Evolutionary conservation across 2,888 invertebrate species (phyloP).

Genomic region (Nineta flava): DNA sequence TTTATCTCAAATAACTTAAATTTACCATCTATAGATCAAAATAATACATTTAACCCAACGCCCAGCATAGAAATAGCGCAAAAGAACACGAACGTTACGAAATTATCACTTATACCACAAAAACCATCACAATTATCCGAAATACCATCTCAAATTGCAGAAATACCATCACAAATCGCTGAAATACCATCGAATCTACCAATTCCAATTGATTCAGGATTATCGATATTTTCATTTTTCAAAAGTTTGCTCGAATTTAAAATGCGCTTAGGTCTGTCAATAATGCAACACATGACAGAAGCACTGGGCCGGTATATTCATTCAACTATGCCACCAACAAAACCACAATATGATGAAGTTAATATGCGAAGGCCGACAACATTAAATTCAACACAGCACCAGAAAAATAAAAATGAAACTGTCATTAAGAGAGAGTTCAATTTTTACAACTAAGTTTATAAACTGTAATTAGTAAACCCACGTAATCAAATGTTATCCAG

Average conservation of each 20-base stretch:
- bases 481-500: too few relatives aligned
- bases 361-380: too few relatives aligned
- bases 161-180: too few relatives aligned
- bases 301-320: constrained; percentile 41
- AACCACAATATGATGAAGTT: too few relatives aligned
- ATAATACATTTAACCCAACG: constrained; percentile 9
- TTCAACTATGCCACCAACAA: too few relatives aligned
- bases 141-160: too few relatives aligned
- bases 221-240: constrained; percentile 39
- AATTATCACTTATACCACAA: constrained; percentile 3
- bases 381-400: too few relatives aligned
- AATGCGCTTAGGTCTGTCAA: constrained; percentile 46
- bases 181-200: background rate
- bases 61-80: constrained; percentile 6
- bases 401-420: too few relatives aligned
- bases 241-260: constrained; percentile 51
- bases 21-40: background rate
- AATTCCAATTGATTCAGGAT: background rate
- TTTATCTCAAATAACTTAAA: background rate
- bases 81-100: constrained; percentile 10
- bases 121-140: too few relatives aligned
- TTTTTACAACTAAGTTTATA: too few relatives aligned
- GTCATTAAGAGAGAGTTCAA: too few relatives aligned
- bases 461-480: too few relatives aligned
- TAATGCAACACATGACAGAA: constrained; percentile 50